A percentile compares a stretch with the other conserved stretches of the same genome.
Conservation (phyloP, 2,113 vertebrate genomes). For the Brienomyrus longianalis region DNA sequence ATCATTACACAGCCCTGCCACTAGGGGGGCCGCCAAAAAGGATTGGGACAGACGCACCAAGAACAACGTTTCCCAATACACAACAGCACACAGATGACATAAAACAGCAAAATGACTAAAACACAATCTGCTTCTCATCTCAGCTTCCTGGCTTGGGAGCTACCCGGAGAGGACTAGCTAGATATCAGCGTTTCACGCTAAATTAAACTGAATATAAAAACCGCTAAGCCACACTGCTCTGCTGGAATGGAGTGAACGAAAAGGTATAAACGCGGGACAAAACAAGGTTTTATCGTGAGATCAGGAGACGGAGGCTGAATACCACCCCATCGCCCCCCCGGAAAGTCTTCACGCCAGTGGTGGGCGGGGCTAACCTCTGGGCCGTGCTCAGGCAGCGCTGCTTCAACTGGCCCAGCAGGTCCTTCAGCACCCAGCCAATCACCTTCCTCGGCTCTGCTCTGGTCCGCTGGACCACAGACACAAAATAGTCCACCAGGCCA, state of each 20-base stretch:
- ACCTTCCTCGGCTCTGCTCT: slow-evolving; percentile 78
- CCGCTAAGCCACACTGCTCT: background rate
- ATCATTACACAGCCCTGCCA: background rate
- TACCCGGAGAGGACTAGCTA: background rate
- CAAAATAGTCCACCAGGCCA: slow-evolving; percentile 83
- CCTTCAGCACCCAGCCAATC: slow-evolving; percentile 84
- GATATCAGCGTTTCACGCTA: background rate
- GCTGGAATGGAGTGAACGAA: background rate
- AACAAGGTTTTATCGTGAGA: background rate
- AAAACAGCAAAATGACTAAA: background rate
- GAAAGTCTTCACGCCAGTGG: background rate
- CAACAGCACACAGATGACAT: background rate
- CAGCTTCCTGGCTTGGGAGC: background rate
- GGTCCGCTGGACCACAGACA: slow-evolving; percentile 69
- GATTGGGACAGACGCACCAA: background rate
- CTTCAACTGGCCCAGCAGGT: slow-evolving; percentile 75
- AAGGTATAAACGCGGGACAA: background rate
- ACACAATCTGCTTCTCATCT: background rate
- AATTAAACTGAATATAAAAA: background rate
- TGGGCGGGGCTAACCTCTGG: slow-evolving; percentile 67
- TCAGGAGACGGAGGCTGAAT: background rate
- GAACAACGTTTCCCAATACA: background rate
- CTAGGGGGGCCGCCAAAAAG: background rate
- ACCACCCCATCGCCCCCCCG: background rate
- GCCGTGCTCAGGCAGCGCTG: slow-evolving; percentile 66